phyloP scores from a whole-genome alignment of 1,140 invertebrate genomes.

The Zelostemma sp. region DNA sequence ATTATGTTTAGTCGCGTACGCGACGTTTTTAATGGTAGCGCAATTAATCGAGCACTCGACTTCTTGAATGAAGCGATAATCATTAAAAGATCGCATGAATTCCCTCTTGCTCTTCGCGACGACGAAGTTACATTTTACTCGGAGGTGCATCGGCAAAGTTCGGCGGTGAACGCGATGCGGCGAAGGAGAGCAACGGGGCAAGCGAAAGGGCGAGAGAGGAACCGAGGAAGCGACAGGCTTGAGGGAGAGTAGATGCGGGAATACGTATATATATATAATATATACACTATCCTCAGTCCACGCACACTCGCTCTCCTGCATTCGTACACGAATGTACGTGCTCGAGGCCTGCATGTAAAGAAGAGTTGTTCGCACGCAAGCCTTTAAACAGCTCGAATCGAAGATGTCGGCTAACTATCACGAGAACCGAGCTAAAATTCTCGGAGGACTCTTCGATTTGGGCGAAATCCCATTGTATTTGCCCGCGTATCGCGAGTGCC shows the following conservation, averaged over 20 bases:
- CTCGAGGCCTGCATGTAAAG: constrained; percentile 21
- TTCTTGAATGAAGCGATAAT: too few relatives aligned
- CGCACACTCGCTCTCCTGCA: constrained; percentile 7
- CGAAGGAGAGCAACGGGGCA: constrained; percentile 17
- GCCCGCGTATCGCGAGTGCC: too few relatives aligned
- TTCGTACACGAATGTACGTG: constrained; percentile 20
- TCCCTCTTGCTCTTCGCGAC: constrained; percentile 13
- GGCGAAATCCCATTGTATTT: too few relatives aligned
- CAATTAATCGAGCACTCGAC: too few relatives aligned
- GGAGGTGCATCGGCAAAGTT: constrained; percentile 20
- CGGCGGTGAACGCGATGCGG: constrained; percentile 17
- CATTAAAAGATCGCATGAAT: too few relatives aligned
- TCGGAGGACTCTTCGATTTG: too few relatives aligned
- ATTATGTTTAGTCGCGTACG: too few relatives aligned
- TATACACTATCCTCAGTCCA: constrained; percentile 14
- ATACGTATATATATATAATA: too few relatives aligned
- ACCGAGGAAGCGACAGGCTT: constrained; percentile 49
- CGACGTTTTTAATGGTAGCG: too few relatives aligned
- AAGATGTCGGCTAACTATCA: constrained; percentile 50
- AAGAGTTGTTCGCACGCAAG: constrained; percentile 50
- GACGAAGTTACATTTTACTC: constrained; percentile 31
- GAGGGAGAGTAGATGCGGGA: constrained; percentile 54
- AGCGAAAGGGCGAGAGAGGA: constrained; percentile 36
- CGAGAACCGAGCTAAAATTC: too few relatives aligned
- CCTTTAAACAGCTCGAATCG: constrained; percentile 52